A percentile compares a stretch with the other conserved stretches of the same genome.
Conservation (phyloP, 2,797 vertebrate genomes). For the Mareca penelope region DNA sequence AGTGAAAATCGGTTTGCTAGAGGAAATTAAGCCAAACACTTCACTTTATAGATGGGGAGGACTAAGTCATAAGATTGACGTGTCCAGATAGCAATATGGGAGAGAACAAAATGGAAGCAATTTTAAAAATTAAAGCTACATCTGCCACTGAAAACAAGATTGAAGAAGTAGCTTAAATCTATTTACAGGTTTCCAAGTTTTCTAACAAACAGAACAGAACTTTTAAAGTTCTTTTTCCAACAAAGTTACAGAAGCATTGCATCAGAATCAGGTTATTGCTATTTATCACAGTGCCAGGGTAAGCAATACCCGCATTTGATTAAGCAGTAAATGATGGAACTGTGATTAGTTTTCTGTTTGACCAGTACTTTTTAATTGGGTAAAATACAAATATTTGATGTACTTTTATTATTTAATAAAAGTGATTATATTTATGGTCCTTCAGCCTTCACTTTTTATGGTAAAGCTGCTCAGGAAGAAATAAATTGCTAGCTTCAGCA, state of each 20-base stretch:
- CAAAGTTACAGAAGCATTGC: slow-evolving; percentile 24
- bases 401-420: slow-evolving; percentile 73
- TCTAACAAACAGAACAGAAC: slow-evolving; percentile 55
- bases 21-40: background rate
- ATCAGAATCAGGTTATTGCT: slow-evolving; percentile 56
- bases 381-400: slow-evolving; percentile 46
- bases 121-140: background rate
- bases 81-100: background rate
- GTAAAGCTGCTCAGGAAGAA: slow-evolving; percentile 11
- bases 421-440: slow-evolving; percentile 67
- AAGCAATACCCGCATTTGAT: slow-evolving; percentile 58
- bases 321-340: slow-evolving; percentile 52
- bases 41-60: background rate
- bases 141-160: background rate
- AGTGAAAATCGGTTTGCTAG: background rate
- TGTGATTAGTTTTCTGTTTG: slow-evolving; percentile 58
- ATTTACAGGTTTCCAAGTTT: slow-evolving; percentile 48
- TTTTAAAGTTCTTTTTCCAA: slow-evolving; percentile 61
- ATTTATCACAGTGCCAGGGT: slow-evolving; percentile 65
- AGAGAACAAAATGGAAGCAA: background rate
- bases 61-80: background rate
- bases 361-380: slow-evolving; percentile 57
- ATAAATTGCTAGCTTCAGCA: background rate
- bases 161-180: slow-evolving; percentile 1
- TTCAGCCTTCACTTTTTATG: slow-evolving; percentile 45